Base-by-base conservation (phyloP, 1,140 invertebrate genomes). In the Idris sp. region DNA sequence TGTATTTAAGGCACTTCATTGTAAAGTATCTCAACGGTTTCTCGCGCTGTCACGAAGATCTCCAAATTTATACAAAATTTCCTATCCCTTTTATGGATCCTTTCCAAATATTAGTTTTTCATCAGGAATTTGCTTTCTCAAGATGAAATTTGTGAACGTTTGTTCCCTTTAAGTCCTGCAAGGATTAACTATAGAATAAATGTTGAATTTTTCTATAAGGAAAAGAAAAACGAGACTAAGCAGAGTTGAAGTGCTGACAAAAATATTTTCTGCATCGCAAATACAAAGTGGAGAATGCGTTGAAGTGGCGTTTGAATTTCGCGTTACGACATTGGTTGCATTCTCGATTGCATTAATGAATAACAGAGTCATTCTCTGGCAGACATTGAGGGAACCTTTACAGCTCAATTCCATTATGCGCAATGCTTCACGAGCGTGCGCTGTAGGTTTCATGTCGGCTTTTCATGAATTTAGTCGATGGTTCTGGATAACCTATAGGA, bases 401-500 rank as follows among this genome's bases (percentile, higher is more conserved):
- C 44, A 53, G 43, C 59, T 73, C 69, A 58, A 59, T 73, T 73
- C 59, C 59, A 59, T 65, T 51, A 65, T 64, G 44, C 69, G 51
- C 59, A 49, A 58, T 58, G 58, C 58, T 56, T 43, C 35, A 38
- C 51, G 64, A 46, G 75, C 75, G 64, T 77, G 73, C 73, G 76
- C 68, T 36, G 54, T 73, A 36, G 31, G 25, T 48, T 41, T 18
- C 25, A 28, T 49, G 28, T 25, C 49, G 65, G 80, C 80, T 79
- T 83, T 83, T 80, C 74, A 73, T 61, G 76, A 82, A 74, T 76
- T 83, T 82, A 76, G 79, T 83, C 82, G 81, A 83, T 81, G 80
- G 75, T 80, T 59, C 74, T 82, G 82, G 80, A 83, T 82, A 84
- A 84, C 84, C 84, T 84, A 81, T 83, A 76, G 77, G 82, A 86